phyloP scores from a whole-genome alignment of 2,797 vertebrate genomes.

The Phrynocephalus vlangalii region DNA sequence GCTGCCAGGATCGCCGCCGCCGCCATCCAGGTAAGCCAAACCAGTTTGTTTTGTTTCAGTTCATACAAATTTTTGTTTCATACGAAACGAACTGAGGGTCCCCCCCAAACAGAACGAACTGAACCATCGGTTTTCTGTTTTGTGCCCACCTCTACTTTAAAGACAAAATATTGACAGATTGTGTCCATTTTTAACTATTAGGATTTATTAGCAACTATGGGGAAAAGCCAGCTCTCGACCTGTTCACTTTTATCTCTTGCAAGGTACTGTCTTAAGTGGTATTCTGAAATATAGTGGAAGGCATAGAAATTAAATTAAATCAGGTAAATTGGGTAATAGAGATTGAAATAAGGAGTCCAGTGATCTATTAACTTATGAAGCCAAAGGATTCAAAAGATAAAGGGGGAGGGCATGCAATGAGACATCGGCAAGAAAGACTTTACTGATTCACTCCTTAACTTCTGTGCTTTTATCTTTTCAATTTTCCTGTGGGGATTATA shows the following conservation, averaged over 20 bases:
- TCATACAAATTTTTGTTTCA: too few species aligned
- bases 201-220: neutral
- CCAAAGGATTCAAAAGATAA: constrained; percentile 1
- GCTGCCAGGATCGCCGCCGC: too few species aligned
- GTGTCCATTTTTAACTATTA: neutral
- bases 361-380: constrained; percentile 2
- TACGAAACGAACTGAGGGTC: too few species aligned
- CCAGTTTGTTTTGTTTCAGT: too few species aligned
- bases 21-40: too few species aligned
- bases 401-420: neutral
- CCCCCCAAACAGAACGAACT: too few species aligned
- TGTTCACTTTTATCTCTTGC: neutral
- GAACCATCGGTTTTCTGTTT: too few species aligned
- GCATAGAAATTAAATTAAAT: neutral
- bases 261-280: neutral
- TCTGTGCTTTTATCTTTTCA: constrained; percentile 11
- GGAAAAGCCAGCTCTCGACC: too few species aligned
- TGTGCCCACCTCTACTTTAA: too few species aligned
- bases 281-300: neutral
- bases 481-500: constrained; percentile 43
- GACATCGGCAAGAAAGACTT: neutral
- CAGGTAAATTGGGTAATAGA: neutral
- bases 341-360: constrained; percentile 8
- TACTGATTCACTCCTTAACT: constrained; percentile 26
- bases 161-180: too few species aligned